Conservation (phyloP, 1,140 invertebrate species). For the Samia ricini region DNA sequence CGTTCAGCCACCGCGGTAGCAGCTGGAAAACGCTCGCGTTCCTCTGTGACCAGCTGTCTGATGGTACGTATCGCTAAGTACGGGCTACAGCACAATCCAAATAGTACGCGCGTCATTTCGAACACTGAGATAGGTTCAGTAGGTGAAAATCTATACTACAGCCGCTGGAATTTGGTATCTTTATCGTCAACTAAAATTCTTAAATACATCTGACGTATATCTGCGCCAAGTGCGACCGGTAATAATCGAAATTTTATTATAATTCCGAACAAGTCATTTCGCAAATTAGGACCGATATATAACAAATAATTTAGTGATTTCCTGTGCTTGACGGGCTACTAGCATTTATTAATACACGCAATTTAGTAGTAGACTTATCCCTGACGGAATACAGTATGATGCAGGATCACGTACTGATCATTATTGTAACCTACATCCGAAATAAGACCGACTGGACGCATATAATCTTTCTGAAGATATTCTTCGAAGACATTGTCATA, state of each 20-base stretch:
- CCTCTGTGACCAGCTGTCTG: slow-evolving; percentile 10
- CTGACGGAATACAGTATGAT: not conserved
- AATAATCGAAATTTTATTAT: slow-evolving; percentile 14
- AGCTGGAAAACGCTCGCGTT: slow-evolving; percentile 2
- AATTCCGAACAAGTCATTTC: slow-evolving; percentile 14
- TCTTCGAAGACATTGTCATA: slow-evolving; percentile 11
- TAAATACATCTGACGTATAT: slow-evolving; percentile 17
- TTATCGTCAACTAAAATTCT: slow-evolving; percentile 11
- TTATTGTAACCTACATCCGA: not conserved
- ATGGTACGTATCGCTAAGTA: slow-evolving; percentile 12
- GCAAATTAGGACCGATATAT: slow-evolving; percentile 13
- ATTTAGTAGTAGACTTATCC: slow-evolving; percentile 1
- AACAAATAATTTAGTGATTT: slow-evolving; percentile 16
- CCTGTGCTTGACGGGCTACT: not conserved
- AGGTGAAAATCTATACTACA: slow-evolving; percentile 11
- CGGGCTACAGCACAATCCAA: slow-evolving; percentile 14
- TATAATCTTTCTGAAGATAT: slow-evolving; percentile 4
- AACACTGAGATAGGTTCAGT: slow-evolving; percentile 7
- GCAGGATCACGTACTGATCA: not conserved
- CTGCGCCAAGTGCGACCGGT: slow-evolving; percentile 11
- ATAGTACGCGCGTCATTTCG: slow-evolving; percentile 11
- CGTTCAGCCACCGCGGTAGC: slow-evolving; percentile 8
- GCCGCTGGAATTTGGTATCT: slow-evolving; percentile 11
- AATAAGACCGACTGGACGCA: not conserved
- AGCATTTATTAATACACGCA: slow-evolving; percentile 10